Evolutionary conservation across 23 tunicate species (phyloP), one percentile per base, ranked within the genome.

Genomic region (Phallusia fumigata): DNA sequence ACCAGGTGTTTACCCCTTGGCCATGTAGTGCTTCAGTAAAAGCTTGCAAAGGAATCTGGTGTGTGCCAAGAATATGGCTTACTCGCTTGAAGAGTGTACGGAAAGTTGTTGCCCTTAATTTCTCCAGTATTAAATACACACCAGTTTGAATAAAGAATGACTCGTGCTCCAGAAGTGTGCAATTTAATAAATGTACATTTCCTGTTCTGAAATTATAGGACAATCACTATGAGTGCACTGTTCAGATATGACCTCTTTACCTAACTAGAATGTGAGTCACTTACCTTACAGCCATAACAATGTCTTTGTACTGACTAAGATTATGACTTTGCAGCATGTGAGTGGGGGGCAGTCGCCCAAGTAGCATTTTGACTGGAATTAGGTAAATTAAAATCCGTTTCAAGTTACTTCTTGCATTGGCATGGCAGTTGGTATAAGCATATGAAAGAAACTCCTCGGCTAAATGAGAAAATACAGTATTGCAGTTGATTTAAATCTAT

Each of bases 281-380:
- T 58, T 58, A 94, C 98, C 87, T 94, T 30, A 90, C 90, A 32
- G 98, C 90, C 75, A 77, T 84, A 21, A 83, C 90, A 19, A 94
- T 76, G 34, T 86, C 81, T 10, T 75, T 87, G 82, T 84, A 94
- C 53, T 95, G 95, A 28, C 33, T 84, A 3, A 95, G 78, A 8
- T 84, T 76, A 78, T 90, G 88, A 30, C 65, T 51, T 19, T 76
- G 79, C 58, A 95, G 65, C 44, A 90, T 18, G 5, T 84, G 88
- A 21, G 65, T 18, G 0, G 95, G 86, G 8, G 99, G 99, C 79
- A 95, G 74, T 51, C 84, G 83, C 22, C 99, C 99, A 32, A 95
- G 81, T 74, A 95, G 52, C 99, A 95, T 95, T 80, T 95, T 95
- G 32, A 95, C 99, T 36, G 99, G 95, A 19, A 95, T 84, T 30